Evolutionary conservation across 2,797 vertebrate species (phyloP), one percentile per base, ranked within the genome.

Genomic region (Pseudochirops cupreus): DNA sequence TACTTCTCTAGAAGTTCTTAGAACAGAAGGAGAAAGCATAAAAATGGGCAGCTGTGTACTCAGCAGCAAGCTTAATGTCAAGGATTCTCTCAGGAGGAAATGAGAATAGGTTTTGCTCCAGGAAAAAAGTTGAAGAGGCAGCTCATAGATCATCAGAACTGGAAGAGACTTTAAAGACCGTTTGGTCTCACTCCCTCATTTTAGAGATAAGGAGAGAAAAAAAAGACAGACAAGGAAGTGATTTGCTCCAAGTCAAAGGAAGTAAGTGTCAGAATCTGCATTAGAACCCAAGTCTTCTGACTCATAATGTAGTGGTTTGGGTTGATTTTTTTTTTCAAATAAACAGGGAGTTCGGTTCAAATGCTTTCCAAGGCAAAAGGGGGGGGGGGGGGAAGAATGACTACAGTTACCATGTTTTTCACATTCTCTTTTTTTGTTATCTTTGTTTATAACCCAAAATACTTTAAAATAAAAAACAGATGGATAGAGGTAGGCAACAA

Each of bases 401-500:
- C 39, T 50, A 87, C 24, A 26, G 74, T 87, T 87, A 82, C 18
- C n/a, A 46, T 87, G 21, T 50, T 87, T 87, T 87, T 87, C 74
- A 87, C 39, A 50, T 87, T 87, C 74, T 46, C 10, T 28, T 50
- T 82, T 87, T 87, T 87, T 14, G 74, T 26, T 87, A 87, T 21
- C 74, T 87, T 87, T 87, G 74, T 87, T 87, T 87, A 87, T 87
- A 50, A 46, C 39, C 74, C 74, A 11, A 87, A 87, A 87, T 87
- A 50, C 39, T 87, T 46, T 87, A 87, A 39, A 87, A 87, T 87
- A 87, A 87, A 87, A 87, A 50, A 87, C 74, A 87, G 74, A 87
- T 87, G 74, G 74, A 87, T 87, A 87, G 26, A 87, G 10, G 39
- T 50, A 87, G 39, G 24, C 39, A 87, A 87, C 39, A 87, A 50